These are phyloP conservation scores for Peromyscus eremicus DNA, from an alignment of 2,797 vertebrate species.

Conservation along the genomic window DNA sequence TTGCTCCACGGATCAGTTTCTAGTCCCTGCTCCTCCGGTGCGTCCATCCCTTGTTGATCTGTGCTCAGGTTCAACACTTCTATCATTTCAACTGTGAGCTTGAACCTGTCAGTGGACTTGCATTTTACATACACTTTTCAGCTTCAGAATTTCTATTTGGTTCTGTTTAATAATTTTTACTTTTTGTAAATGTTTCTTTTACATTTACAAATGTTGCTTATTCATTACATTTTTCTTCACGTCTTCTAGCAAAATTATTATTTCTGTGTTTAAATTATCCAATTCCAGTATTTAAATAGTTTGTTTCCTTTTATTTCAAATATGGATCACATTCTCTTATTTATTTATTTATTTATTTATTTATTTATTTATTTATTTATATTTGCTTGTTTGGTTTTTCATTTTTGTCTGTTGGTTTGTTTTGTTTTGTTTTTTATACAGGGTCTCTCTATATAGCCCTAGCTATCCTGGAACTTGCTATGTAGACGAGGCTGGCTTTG, in stretches of 20 bases:
- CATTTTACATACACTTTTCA: background rate
- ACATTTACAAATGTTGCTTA: background rate
- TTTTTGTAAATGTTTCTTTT: background rate
- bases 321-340: background rate
- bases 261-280: background rate
- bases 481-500: background rate
- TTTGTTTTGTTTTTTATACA: background rate
- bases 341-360: background rate
- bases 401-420: background rate
- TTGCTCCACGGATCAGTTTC: background rate
- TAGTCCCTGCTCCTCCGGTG: background rate
- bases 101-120: background rate
- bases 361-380: background rate
- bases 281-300: background rate
- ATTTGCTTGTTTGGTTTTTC: background rate
- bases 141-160: background rate
- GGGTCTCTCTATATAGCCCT: background rate
- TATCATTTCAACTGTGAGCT: background rate
- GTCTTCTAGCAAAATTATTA: background rate
- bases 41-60: background rate
- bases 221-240: constrained; percentile 5
- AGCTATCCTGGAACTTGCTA: background rate
- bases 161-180: background rate
- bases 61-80: background rate
- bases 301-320: background rate